phyloP scores from a whole-genome alignment of 2,888 invertebrate genomes.

The Girardia tigrina region DNA sequence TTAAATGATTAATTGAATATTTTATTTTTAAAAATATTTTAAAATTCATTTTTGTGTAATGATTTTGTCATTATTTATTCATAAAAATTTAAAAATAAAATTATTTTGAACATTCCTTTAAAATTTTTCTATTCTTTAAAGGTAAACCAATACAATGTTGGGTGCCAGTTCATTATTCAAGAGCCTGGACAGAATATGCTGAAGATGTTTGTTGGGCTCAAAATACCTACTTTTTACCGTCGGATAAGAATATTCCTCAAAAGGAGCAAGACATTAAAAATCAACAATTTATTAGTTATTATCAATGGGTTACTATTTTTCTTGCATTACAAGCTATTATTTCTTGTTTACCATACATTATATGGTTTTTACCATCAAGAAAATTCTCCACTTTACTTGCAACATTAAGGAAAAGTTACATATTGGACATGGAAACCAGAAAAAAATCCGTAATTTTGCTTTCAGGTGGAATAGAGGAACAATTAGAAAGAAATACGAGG shows the following conservation, averaged over 20 bases:
- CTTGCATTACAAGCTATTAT: not conserved
- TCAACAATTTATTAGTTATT: not conserved
- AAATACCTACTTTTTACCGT: not conserved
- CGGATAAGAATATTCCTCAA: not conserved
- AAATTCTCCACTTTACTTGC: not conserved
- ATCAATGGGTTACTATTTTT: constrained; percentile 17
- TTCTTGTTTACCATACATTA: constrained; percentile 13
- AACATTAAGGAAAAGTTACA: not conserved
- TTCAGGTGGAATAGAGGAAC: not conserved
- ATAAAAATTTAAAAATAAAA: not conserved
- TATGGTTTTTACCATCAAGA: not conserved
- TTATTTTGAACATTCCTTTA: not conserved
- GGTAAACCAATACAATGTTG: not conserved
- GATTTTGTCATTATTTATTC: not conserved
- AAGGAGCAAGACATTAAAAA: not conserved
- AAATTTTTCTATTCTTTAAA: not conserved
- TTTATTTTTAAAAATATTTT: not conserved
- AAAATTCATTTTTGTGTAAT: not conserved
- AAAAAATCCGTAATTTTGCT: not conserved
- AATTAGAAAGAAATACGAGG: not conserved
- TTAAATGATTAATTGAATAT: too few relatives aligned
- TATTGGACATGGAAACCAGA: not conserved
- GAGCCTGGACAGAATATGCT: constrained; percentile 2
- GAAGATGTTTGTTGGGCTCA: constrained; percentile 11
- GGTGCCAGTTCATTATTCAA: constrained; percentile 7